Evolutionary conservation across 2,113 vertebrate species (phyloP), one percentile per base, ranked within the genome.

Genomic region (Aix galericulata): DNA sequence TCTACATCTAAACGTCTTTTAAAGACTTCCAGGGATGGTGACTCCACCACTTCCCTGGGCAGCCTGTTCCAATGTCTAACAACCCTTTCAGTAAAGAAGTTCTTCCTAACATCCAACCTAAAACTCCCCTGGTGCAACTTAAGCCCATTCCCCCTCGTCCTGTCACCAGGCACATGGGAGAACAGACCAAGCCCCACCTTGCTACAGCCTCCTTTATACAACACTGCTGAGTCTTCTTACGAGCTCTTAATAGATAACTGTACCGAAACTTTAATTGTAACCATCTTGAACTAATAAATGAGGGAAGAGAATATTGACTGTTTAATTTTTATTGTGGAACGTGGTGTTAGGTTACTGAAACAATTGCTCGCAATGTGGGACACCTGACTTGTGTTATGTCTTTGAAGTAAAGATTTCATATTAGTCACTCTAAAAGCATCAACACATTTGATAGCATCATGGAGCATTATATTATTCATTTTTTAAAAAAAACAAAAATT

Each of bases 241-340:
- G 1, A 31, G 36, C 69, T 64, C 46, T 81, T 91, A 25, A 31
- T 59, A 52, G 18, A 32, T 88, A 17, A 12, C n/a, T 59, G 6
- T 36, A 60, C 36, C 25, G 29, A 94, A 82, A 82, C 12, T 27
- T 62, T 27, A 76, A 40, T 76, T 86, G 38, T 68, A 75, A 50
- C 38, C 80, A 25, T 64, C 80, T 84, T 69, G 60, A 83, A 59
- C 73, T 72, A 91, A 52, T 87, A 93, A 78, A 44, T 40, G 29
- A 69, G 20, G 52, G 18, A 66, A 58, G 82, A 63, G 8, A 76
- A 62, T 90, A 85, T 67, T 4, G 9, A 78, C 89, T 82, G 13
- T 58, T 85, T 72, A 81, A 46, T 71, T 96, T 46, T 71, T 95
- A 46, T n/a, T 52, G 94, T 82, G 82, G 27, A 73, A 90, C 86